Percentiles rank a stretch among this genome's conserved stretches.
These are phyloP conservation scores for Oegoconia quadripuncta DNA, from an alignment of 2,888 invertebrate species.

Conservation along the genomic window DNA sequence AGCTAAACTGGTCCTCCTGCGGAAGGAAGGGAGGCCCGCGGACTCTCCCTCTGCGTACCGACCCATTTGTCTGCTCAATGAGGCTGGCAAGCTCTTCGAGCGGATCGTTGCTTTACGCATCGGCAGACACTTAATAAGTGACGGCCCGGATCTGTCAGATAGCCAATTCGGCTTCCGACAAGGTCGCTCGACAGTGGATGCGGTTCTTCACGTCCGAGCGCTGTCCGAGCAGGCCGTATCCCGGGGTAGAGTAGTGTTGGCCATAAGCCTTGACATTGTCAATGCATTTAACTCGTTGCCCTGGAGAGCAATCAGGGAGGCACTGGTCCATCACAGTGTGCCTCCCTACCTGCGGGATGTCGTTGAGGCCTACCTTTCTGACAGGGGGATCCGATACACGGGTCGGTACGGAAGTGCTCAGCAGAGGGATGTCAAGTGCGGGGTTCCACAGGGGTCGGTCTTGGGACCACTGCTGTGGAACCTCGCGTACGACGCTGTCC, in stretches of 20 bases:
- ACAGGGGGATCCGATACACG: no score
- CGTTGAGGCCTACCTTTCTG: background rate
- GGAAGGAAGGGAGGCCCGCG: no score
- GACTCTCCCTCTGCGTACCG: no score
- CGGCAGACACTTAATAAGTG: background rate
- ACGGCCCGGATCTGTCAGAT: background rate
- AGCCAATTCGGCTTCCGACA: constrained; percentile 1
- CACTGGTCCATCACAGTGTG: background rate
- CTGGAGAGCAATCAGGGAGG: background rate
- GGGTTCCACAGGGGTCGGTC: no score
- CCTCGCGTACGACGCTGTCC: no score
- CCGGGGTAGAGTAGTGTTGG: background rate
- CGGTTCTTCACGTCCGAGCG: background rate
- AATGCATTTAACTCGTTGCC: background rate
- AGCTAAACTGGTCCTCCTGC: no score
- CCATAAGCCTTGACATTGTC: no score
- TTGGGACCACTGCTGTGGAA: no score
- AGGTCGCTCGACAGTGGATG: background rate
- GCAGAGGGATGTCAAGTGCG: no score
- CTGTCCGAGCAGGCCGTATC: background rate
- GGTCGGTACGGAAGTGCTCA: no score
- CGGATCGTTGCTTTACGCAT: background rate
- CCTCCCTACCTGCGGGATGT: background rate
- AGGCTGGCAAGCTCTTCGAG: constrained; percentile 1
- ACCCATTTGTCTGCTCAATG: no score